A percentile compares a stretch with the other conserved stretches of the same genome.
These are phyloP conservation scores for Bombus pyrosoma DNA, from an alignment of 1,140 invertebrate species.

Conservation along the genomic window DNA sequence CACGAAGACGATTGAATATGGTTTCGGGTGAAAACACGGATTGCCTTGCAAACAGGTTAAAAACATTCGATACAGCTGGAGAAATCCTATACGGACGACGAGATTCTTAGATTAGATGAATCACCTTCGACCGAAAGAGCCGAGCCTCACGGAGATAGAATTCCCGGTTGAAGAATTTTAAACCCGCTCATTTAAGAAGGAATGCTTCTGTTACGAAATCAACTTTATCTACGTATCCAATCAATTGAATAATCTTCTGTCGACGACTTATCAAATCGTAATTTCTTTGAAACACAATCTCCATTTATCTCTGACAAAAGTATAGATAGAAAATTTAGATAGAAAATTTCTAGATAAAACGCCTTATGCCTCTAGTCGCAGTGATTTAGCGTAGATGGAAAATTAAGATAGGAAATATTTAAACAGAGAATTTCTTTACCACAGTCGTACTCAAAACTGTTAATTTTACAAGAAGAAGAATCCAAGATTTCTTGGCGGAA, in stretches of 20 bases:
- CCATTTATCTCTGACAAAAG: neutral
- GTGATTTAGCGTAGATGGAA: no score
- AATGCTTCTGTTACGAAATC: slow-evolving; percentile 57
- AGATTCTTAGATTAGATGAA: slow-evolving; percentile 70
- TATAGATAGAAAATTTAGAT: neutral
- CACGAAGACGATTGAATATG: neutral
- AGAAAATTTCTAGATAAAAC: neutral
- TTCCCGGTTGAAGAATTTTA: slow-evolving; percentile 50
- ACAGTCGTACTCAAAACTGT: no score
- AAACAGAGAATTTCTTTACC: neutral
- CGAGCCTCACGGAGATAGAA: slow-evolving; percentile 67
- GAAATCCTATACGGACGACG: slow-evolving; percentile 67
- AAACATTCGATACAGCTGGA: slow-evolving; percentile 68
- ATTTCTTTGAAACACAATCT: neutral
- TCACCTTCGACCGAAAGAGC: slow-evolving; percentile 58
- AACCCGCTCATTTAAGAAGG: slow-evolving; percentile 53
- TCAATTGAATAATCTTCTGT: neutral
- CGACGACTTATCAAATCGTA: neutral
- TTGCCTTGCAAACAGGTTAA: slow-evolving; percentile 36
- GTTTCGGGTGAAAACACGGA: slow-evolving; percentile 35
- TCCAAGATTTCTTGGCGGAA: neutral
- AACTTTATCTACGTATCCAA: slow-evolving; percentile 35
- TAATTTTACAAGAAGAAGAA: neutral
- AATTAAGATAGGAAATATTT: neutral
- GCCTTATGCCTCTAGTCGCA: neutral